Evolutionary conservation across 2,888 invertebrate genomes (phyloP), one percentile per base, ranked within the genome.

Genomic region (Synanthedon formicaeformis): DNA sequence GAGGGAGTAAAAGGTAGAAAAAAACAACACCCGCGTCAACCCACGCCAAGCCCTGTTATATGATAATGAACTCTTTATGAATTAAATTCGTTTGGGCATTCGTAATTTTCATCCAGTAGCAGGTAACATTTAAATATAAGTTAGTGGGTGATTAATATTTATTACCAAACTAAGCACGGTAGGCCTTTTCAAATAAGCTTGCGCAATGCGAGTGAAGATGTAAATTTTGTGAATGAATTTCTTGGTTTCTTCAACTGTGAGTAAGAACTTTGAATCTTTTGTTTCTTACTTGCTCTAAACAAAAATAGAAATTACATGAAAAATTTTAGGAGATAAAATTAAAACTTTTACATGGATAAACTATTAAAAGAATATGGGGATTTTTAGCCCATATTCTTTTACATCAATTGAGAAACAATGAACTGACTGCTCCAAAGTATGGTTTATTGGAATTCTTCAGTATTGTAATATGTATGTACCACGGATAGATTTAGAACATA

Each of bases 61-160:
- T 83, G 81, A 56, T 81, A 84, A 84, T 83, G 72, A 75, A 72
- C 71, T 64, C 65, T 67, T 69, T 71, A 73, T 67, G 72, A 78
- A 81, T 73, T 67, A 75, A 77, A 71, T 78, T 70, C 63, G 66
- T 73, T 73, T 64, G 64, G 63, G 69, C 67, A 69, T 70, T 65
- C 62, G 67, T 71, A 69, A 74, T 75, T 71, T 73, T 69, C 65
- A 67, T 66, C 79, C 85, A 70, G 86, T 83, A 82, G 85, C 84
- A 74, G 77, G 80, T 76, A 82, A 70, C 74, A 78, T 79, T 85
- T 79, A 75, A 76, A 74, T 77, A 73, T 74, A 71, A 77, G 63
- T 82, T 76, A 78, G 71, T 68, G 62, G 73, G 67, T 78, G 74
- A 83, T 84, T 82, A 82, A 82, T 81, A 84, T 84, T 81, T 81